Evolutionary conservation across 1,140 invertebrate genomes (phyloP), one percentile per base, ranked within the genome.

Genomic region (Frieseomelitta varia): DNA sequence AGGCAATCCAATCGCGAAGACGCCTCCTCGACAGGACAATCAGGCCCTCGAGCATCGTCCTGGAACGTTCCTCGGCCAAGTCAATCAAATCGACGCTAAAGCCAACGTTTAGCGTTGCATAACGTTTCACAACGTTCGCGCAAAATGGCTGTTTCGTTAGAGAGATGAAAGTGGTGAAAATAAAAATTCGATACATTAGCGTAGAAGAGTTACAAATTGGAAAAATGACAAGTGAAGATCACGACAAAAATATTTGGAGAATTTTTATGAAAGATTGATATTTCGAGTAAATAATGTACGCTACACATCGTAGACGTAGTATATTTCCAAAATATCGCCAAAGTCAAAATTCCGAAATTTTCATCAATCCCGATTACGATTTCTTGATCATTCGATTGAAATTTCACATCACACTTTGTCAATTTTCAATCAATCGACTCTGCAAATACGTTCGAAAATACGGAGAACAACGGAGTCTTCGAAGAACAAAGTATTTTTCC

Each of bases 51-150:
- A 74, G 27, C 24, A 39, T 10, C 56, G 8, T 34, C 10, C 67
- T 21, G 4, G 12, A 72, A 74, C 19, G 30, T 67, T 76, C 11
- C 53, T 19, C 17, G 30, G 21, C 17, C 0, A 8, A 76, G 61
- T 81, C 69, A 51, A 77, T 82, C 81, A 27, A 58, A 75, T 77
- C 19, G 53, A 21, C 30, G 19, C 39, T 15, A 24, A 51, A 65
- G 1, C 51, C 39, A 63, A 39, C 15, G 19, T 34, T 34, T 56
- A 34, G n/a, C 8, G 34, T 51, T 72, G n/a, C 19, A 27, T 53
- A 74, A 74, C 21, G 12, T 39, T 27, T 19, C 6, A 17, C 30
- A 55, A 76, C 30, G 61, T 75, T 74, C 30, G 24, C 56, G 24
- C 27, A 56, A 19, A 12, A 0, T 6, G 14, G 24, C 12, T 2